phyloP scores from a whole-genome alignment of 2,797 vertebrate species.

The Gymnoscopelus microlampas region DNA sequence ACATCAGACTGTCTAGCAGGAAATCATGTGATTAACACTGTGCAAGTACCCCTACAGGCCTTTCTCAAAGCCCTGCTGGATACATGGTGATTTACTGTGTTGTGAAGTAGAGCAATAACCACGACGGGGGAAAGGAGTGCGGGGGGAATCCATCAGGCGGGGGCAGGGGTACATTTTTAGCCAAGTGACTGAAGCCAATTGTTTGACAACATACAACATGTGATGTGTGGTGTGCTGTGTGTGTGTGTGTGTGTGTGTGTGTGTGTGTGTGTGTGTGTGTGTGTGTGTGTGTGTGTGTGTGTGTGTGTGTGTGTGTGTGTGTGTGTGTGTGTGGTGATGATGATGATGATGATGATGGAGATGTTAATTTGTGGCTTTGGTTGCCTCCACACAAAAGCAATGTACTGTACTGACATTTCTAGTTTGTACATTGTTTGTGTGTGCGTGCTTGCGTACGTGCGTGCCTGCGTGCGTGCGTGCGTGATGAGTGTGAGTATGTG shows the following conservation, averaged over 20 bases:
- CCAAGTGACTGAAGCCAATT: constrained; percentile 3
- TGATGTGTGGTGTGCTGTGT: constrained; percentile 23
- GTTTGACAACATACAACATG: constrained; percentile 19
- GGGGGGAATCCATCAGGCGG: constrained; percentile 14
- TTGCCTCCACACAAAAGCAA: too few relatives aligned
- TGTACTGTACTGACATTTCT: not conserved
- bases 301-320: constrained; percentile 32
- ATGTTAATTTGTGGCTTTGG: too few relatives aligned
- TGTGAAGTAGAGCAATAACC: constrained; percentile 50
- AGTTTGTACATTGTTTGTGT: constrained; percentile 6
- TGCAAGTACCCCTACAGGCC: constrained; percentile 57
- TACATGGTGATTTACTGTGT: constrained; percentile 67
- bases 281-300: constrained; percentile 38
- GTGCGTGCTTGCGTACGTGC: not conserved
- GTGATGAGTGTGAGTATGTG: too few relatives aligned
- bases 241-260: constrained; percentile 39
- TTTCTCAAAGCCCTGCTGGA: constrained; percentile 67
- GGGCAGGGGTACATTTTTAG: constrained; percentile 35
- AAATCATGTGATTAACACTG: constrained; percentile 41
- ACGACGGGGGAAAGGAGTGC: constrained; percentile 27
- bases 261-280: constrained; percentile 32
- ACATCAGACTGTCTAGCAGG: constrained; percentile 18
- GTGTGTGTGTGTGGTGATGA: constrained; percentile 37
- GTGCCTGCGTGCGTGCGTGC: constrained; percentile 2
- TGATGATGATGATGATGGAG: not conserved